Percentiles rank a stretch among this genome's conserved stretches.
Evolutionary conservation across 1,140 invertebrate species (phyloP).

Genomic region (Epicauta chinensis): DNA sequence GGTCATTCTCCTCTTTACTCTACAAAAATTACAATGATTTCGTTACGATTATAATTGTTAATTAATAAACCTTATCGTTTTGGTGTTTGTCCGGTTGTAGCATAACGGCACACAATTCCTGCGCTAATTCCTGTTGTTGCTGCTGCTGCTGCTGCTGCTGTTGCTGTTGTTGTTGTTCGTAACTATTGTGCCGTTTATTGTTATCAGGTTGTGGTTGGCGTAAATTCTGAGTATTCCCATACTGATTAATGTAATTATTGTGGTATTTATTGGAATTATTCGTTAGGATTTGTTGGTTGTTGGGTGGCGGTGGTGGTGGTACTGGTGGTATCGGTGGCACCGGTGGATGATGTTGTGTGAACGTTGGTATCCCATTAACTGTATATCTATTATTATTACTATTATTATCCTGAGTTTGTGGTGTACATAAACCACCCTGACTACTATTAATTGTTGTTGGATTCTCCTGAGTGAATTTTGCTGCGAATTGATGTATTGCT

Average conservation of each 20-base stretch:
- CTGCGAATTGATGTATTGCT: conserved; percentile 57
- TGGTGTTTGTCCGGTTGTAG: conserved; percentile 24
- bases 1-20: conserved; percentile 22
- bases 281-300: conserved; percentile 34
- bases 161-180: conserved; percentile 35
- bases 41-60: background rate
- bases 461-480: conserved; percentile 48
- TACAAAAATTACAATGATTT: conserved; percentile 11
- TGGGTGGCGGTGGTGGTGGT: background rate
- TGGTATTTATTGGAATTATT: conserved; percentile 30
- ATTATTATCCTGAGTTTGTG: conserved; percentile 30
- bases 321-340: too few relatives aligned
- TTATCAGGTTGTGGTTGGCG: conserved; percentile 7
- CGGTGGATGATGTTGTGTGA: conserved; percentile 39
- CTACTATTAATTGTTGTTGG: conserved; percentile 19
- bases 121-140: conserved; percentile 36
- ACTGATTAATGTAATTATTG: conserved; percentile 36
- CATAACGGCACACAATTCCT: conserved; percentile 38
- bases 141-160: conserved; percentile 34
- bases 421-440: conserved; percentile 18
- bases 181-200: conserved; percentile 33
- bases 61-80: conserved; percentile 12
- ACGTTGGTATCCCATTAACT: conserved; percentile 39
- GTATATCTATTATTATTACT: conserved; percentile 34
- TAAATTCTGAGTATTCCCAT: conserved; percentile 28